Evolutionary conservation across 2,888 invertebrate genomes (phyloP).

Genomic region (Craniophora ligustri): DNA sequence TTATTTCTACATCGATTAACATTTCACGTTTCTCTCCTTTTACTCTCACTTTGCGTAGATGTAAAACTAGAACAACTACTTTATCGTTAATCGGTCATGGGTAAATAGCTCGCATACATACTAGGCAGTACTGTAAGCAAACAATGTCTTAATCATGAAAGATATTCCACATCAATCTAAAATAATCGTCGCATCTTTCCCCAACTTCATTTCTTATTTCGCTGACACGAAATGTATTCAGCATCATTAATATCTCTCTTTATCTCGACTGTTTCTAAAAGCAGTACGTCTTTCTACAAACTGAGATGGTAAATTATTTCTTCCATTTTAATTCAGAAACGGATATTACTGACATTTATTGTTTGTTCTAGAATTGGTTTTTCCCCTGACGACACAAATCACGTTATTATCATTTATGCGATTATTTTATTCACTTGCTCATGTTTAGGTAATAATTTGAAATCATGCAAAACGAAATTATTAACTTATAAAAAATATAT

Average conservation of each 20-base stretch:
- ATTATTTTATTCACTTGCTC: background rate
- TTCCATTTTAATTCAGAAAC: constrained; percentile 25
- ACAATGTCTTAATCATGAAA: background rate
- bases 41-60: background rate
- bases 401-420: background rate
- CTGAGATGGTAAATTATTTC: constrained; percentile 35
- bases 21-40: background rate
- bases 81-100: no score
- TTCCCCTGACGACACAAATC: background rate
- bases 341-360: constrained; percentile 8
- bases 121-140: no score
- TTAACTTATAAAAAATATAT: no score
- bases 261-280: constrained; percentile 39
- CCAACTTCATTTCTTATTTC: constrained; percentile 49
- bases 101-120: no score
- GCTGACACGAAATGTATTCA: constrained; percentile 61
- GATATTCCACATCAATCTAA: constrained; percentile 12
- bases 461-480: no score
- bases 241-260: constrained; percentile 59
- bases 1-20: constrained; percentile 1
- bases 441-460: background rate
- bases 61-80: no score
- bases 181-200: constrained; percentile 43
- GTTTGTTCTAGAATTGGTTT: constrained; percentile 7
- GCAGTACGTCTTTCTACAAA: constrained; percentile 33